phyloP scores from a whole-genome alignment of 2,113 vertebrate genomes.

The Catharus minimus region DNA sequence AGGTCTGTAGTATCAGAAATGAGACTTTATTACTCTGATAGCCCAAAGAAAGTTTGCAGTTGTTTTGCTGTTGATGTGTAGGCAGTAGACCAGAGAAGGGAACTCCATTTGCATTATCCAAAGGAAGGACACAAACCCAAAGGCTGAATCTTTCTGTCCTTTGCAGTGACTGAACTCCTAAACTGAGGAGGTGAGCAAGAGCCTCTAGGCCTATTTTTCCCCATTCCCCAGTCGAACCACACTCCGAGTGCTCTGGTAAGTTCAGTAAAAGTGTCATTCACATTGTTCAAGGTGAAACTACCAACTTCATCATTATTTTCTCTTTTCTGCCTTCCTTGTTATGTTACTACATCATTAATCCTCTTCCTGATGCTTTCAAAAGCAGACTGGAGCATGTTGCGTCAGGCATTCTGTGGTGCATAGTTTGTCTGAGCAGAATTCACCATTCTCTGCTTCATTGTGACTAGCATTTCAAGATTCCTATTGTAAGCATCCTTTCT shows the following conservation, averaged over 20 bases:
- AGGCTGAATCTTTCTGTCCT: background rate
- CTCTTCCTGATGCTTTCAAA: background rate
- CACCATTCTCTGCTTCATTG: background rate
- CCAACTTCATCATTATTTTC: background rate
- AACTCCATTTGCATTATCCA: background rate
- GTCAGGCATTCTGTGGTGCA: background rate
- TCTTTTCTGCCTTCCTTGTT: background rate
- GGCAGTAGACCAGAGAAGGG: background rate
- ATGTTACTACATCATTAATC: background rate
- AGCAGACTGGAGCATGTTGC: background rate
- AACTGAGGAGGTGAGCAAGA: background rate
- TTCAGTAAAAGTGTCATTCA: background rate
- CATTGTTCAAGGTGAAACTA: background rate
- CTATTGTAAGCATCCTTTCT: background rate
- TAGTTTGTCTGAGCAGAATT: background rate
- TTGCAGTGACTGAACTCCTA: background rate
- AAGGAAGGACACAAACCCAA: background rate
- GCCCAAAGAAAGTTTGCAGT: background rate
- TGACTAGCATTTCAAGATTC: background rate
- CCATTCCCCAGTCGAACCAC: background rate
- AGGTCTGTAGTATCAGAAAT: background rate
- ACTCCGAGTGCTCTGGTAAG: background rate
- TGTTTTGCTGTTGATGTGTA: background rate
- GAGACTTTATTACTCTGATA: background rate
- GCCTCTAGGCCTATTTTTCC: background rate